Conservation (phyloP, 2,113 vertebrate genomes). For the Cephalopterus ornatus region DNA sequence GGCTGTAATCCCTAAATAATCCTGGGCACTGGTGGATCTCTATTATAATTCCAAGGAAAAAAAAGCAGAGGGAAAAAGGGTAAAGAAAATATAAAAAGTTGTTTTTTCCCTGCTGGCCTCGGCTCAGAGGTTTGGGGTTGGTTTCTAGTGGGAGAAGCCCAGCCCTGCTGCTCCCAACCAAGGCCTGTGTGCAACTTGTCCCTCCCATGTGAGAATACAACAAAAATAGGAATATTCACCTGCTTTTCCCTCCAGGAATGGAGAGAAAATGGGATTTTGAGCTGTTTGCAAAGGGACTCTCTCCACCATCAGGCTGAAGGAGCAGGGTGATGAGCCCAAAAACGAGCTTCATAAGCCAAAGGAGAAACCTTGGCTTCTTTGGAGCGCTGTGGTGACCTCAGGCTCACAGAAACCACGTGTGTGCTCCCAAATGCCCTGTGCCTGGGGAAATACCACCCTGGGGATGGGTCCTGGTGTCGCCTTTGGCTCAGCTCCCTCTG, state of each 20-base stretch:
- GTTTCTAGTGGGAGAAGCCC: background rate
- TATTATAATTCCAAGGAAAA: background rate
- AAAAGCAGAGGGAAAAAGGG: background rate
- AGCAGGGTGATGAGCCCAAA: background rate
- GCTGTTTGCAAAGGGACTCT: background rate
- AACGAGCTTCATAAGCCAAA: background rate
- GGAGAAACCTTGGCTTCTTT: background rate
- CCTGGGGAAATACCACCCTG: background rate
- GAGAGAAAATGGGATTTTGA: background rate
- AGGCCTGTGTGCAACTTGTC: background rate
- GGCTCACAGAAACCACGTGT: fast-evolving
- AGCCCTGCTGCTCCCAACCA: background rate
- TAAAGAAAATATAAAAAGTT: background rate
- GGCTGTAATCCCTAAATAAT: background rate
- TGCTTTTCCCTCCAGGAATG: background rate
- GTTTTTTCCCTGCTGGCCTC: background rate
- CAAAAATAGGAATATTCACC: background rate
- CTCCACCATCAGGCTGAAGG: background rate
- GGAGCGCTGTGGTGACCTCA: background rate
- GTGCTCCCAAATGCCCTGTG: background rate
- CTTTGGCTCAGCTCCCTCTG: background rate
- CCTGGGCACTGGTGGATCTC: background rate
- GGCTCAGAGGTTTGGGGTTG: fast-evolving
- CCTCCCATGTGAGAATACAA: background rate
- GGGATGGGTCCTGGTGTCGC: background rate